Conservation (phyloP, 2,797 vertebrate genomes). For the Mormyrops attenuatus region DNA sequence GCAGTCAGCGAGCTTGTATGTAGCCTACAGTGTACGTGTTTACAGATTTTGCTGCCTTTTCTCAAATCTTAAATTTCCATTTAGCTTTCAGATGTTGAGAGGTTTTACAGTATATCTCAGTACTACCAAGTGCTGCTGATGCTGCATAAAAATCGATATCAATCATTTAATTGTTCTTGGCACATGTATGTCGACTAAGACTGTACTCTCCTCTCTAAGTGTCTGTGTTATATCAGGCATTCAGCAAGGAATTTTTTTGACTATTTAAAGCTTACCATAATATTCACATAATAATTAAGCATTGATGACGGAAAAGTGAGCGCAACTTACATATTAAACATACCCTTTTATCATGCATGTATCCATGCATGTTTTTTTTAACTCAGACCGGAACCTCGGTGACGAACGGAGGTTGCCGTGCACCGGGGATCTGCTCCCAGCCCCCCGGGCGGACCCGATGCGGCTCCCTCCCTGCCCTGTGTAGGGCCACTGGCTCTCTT, state of each 20-base stretch:
- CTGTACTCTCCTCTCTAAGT: not conserved
- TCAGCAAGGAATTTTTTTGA: not conserved
- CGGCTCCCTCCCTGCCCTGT: not conserved
- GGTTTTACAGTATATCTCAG: not conserved
- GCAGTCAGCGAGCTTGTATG: not conserved
- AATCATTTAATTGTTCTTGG: not conserved
- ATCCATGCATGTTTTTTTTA: not conserved
- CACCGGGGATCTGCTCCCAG: not conserved
- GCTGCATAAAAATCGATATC: not conserved
- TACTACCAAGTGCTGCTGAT: not conserved
- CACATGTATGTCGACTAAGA: not conserved
- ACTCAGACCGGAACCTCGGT: not conserved
- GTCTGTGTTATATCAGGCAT: not conserved
- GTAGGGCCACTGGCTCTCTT: conserved; percentile 49
- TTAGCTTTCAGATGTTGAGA: not conserved
- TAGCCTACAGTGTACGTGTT: not conserved
- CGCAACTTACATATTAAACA: not conserved
- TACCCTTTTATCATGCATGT: not conserved
- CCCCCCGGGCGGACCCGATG: not conserved
- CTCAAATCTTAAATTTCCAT: not conserved
- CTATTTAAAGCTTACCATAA: not conserved
- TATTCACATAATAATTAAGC: not conserved
- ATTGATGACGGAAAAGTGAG: not conserved
- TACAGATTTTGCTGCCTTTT: not conserved
- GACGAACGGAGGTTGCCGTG: not conserved